Evolutionary conservation across 92 coral and sea anemone genomes (phyloP).

Genomic region (Actinostola sp.): DNA sequence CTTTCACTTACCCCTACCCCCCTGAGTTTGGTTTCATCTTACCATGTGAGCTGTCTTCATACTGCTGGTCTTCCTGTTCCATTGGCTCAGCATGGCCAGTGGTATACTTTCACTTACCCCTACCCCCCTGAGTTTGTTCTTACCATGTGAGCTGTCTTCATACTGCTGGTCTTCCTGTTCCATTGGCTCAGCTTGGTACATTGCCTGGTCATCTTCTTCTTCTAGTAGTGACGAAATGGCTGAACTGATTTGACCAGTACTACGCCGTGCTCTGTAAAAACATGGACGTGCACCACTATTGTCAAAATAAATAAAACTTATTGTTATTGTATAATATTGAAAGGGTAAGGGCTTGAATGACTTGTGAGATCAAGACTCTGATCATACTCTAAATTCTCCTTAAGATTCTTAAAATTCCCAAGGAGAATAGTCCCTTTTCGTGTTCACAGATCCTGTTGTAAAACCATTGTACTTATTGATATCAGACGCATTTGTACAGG

Average conservation of each 20-base stretch:
- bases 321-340: not conserved
- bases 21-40: no score
- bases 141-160: slow-evolving; percentile 69
- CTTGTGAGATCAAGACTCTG: no score
- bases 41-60: not conserved
- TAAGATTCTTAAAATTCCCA: no score
- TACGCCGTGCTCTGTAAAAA: slow-evolving; percentile 84
- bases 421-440: no score
- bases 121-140: not conserved
- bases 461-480: no score
- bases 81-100: no score
- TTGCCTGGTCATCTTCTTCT: slow-evolving; percentile 80
- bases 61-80: no score
- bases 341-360: not conserved
- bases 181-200: slow-evolving; percentile 56
- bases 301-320: not conserved
- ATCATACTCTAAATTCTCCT: no score
- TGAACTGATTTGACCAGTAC: slow-evolving; percentile 79
- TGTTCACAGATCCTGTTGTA: no score
- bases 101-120: not conserved
- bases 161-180: slow-evolving; percentile 73
- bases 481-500: no score
- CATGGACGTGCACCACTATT: not conserved
- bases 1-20: not conserved
- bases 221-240: slow-evolving; percentile 87